Evolutionary conservation across 2,113 vertebrate species (phyloP), one percentile per base, ranked within the genome.

Genomic region (Pleuronectes platessa): DNA sequence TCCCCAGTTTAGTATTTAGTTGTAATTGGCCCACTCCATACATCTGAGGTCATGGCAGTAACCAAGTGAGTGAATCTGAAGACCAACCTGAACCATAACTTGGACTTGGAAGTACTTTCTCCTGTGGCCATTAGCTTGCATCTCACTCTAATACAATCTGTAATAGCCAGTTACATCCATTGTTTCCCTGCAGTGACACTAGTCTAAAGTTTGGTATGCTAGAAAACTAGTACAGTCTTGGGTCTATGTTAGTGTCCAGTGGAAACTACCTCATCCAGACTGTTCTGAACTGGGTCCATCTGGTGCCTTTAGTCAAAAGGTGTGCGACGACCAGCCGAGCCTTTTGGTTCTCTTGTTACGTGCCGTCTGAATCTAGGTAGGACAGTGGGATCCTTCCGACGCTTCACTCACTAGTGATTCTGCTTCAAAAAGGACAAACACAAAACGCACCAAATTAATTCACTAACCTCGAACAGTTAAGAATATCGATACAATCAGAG

Each of bases 1-100:
- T 67, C 74, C 73, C 74, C 78, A 73, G 69, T 72, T 80, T 54
- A 68, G 27, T 27, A 5, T 71, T 64, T 56, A 60, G 49, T 47
- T 68, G 54, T 51, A 49, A 56, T 42, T 76, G 63, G 35, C 9
- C 61, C 61, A 66, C 49, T 61, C 21, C 17, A 63, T 23, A 70
- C 15, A 51, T 49, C 1, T 40, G 35, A n/a, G 23, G 17, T 76
- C 14, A 27, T 56, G 71, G 79, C 75, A 68, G 12, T 67, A 62
- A 68, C 62, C 51, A 31, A 56, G 71, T 69, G 61, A 79, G 63
- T 61, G 51, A 71, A 76, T 64, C 11, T 83, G 1, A 62, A 63
- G 42, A 59, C 60, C 12, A 54, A 45, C 42, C 77, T 47, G 42
- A 71, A 55, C 45, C 54, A 67, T 17, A 35, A 73, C 64, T 54